Base-by-base conservation (phyloP, 2,888 invertebrate species). In the Conomelus anceps region DNA sequence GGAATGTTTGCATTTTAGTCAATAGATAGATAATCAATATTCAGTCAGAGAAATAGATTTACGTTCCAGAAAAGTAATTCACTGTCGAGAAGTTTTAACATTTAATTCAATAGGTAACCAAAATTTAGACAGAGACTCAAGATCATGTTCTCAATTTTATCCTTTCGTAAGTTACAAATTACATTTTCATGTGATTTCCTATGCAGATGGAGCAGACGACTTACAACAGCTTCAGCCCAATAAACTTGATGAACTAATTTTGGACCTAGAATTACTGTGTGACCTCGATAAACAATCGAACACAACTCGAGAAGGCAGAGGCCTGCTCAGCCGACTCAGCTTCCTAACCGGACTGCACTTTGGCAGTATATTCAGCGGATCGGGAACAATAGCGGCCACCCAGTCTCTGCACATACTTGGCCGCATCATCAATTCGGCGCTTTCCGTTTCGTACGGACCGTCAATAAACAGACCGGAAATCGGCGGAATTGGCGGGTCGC, bases 231-330 rank as follows among this genome's bases (percentile, higher is more conserved):
- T 88, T n/a, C 17, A 63, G 85, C 87, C 26, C 20, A 24, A 86
- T 17, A 23, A 89, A 41, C 23, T 87, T 23, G 34, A 88, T 13
- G 89, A 89, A 13, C 34, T 88, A 86, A 23, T 85, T 84, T 23
- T 26, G 23, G 89, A 90, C 22, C 17, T 89, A 63, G 88, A 89
- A 84, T 22, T 89, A 22, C 92, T 91, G 41, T 92, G 92, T 86
- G 92, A 92, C 22, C 92, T 92, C 24, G 90, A 90, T 0, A 92
- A 91, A 41, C 92, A 91, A 22, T 92, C 92, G 13, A 92, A 88
- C 0, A 91, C 90, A n/a, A 92, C 93, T 6, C 91, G 91, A 26
- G 92, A 92, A 17, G 84, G 85, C 6, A 91, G 91, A 0, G 91
- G 90, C 3, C 89, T 91, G 0, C 90, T 91, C 22, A 90, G 90